These are phyloP conservation scores for Nasonia vitripennis DNA, from an alignment of 1,140 invertebrate species.

Conservation along the genomic window DNA sequence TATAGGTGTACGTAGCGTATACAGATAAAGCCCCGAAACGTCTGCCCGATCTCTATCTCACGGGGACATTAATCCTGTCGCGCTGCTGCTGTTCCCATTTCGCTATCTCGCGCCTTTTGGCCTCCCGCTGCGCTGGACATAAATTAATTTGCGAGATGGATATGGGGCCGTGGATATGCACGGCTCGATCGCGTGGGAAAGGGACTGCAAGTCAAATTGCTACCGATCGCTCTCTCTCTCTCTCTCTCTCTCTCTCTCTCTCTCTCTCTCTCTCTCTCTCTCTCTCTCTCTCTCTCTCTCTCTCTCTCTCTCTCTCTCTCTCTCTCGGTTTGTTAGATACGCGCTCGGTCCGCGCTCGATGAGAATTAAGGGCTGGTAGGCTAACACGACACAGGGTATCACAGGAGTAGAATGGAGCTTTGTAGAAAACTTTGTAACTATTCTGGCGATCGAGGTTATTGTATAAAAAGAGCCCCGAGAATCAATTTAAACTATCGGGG, in stretches of 20 bases:
- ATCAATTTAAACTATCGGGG: no score
- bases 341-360: not conserved
- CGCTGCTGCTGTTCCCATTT: conserved; percentile 22
- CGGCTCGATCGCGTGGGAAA: not conserved
- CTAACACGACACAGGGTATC: no score
- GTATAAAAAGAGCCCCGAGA: no score
- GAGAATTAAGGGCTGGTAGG: not conserved
- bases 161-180: conserved; percentile 4
- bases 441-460: no score
- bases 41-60: conserved; percentile 33
- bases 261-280: not conserved
- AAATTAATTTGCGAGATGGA: conserved; percentile 44
- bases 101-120: conserved; percentile 30
- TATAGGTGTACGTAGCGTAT: not conserved
- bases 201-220: not conserved
- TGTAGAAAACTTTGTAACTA: no score
- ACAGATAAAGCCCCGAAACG: conserved; percentile 27
- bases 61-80: conserved; percentile 38
- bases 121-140: not conserved
- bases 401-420: no score
- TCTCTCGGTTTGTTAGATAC: not conserved
- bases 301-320: no score
- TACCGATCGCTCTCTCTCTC: not conserved
- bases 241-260: not conserved
- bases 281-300: not conserved